phyloP scores from a whole-genome alignment of 2,113 vertebrate genomes.

The Corythoichthys haematopterus region DNA sequence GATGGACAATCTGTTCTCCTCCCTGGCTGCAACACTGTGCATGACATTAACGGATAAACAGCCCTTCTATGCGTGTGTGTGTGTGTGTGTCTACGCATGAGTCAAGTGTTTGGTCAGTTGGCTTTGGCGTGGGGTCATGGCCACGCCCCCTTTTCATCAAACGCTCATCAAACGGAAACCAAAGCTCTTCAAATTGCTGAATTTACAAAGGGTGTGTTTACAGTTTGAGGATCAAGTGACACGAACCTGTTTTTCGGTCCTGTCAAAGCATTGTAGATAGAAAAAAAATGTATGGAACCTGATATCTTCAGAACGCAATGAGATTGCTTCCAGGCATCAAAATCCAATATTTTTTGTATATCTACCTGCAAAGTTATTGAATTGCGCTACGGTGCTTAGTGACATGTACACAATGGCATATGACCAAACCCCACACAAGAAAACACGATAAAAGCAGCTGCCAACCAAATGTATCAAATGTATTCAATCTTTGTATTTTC shows the following conservation, averaged over 20 bases:
- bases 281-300: background rate
- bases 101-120: conserved; percentile 53
- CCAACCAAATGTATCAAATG: too few species aligned
- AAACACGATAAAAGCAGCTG: too few species aligned
- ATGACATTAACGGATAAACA: conserved; percentile 61
- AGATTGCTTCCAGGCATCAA: too few species aligned
- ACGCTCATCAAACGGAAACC: conserved; percentile 26
- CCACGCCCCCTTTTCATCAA: conserved; percentile 27
- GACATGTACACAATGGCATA: too few species aligned
- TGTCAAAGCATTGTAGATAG: background rate
- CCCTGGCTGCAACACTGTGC: conserved; percentile 37
- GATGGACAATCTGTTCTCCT: conserved; percentile 65
- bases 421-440: too few species aligned
- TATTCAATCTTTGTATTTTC: too few species aligned
- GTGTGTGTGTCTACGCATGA: conserved; percentile 19
- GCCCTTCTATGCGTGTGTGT: conserved; percentile 2
- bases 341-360: too few species aligned
- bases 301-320: background rate
- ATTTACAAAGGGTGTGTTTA: conserved; percentile 5
- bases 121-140: conserved; percentile 33
- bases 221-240: background rate
- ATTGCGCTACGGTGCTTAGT: too few species aligned
- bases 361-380: too few species aligned
- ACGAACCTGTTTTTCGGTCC: background rate
- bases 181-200: conserved; percentile 11